These are phyloP conservation scores for Antitype chi DNA, from an alignment of 2,888 invertebrate species.

Conservation along the genomic window DNA sequence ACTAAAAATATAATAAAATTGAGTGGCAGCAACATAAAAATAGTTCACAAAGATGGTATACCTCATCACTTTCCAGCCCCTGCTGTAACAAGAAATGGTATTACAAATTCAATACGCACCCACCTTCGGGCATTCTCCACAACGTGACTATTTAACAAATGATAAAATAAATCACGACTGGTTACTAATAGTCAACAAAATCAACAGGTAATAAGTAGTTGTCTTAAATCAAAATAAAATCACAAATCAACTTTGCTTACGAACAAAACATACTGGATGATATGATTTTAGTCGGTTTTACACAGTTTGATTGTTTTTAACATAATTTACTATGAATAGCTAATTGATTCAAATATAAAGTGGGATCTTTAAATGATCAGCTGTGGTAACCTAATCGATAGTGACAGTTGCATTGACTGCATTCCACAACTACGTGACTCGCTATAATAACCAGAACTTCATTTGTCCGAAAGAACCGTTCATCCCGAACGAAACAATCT, in stretches of 20 bases:
- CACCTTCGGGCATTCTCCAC: constrained; percentile 88
- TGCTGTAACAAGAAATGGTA: constrained; percentile 94
- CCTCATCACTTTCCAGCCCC: constrained; percentile 98
- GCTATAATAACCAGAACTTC: constrained; percentile 83
- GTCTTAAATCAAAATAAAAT: constrained; percentile 70
- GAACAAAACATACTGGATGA: constrained; percentile 76
- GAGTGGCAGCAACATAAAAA: constrained; percentile 90
- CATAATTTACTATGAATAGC: constrained; percentile 71
- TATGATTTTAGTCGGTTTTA: constrained; percentile 69
- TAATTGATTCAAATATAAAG: constrained; percentile 71
- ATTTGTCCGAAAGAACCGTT: constrained; percentile 85
- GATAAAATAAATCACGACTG: constrained; percentile 73
- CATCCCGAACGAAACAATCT: constrained; percentile 65
- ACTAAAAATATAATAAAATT: constrained; percentile 88
- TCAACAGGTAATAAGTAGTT: constrained; percentile 65
- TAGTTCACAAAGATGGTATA: constrained; percentile 92
- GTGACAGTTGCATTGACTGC: constrained; percentile 83
- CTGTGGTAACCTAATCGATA: constrained; percentile 77
- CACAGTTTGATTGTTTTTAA: constrained; percentile 63
- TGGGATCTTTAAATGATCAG: constrained; percentile 78
- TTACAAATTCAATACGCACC: constrained; percentile 91
- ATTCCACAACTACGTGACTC: constrained; percentile 86
- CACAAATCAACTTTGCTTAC: constrained; percentile 74
- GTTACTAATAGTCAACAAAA: constrained; percentile 68
- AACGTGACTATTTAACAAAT: constrained; percentile 78